phyloP scores from a whole-genome alignment of 23 tunicate species.

The Styela clava region DNA sequence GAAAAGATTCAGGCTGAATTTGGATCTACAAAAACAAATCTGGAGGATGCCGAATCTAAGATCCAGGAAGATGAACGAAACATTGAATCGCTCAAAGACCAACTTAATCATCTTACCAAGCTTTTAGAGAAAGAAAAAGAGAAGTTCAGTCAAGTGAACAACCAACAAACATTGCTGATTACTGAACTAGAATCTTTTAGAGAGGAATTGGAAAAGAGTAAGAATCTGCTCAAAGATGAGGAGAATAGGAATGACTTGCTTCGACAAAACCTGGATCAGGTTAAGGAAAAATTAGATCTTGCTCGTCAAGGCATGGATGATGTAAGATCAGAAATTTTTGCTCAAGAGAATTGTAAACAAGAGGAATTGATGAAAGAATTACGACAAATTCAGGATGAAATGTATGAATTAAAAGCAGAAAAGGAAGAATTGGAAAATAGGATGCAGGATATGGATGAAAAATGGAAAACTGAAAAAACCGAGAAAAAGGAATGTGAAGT shows the following conservation, averaged over 20 bases:
- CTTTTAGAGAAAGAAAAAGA: constrained; percentile 12
- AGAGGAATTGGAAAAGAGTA: constrained; percentile 6
- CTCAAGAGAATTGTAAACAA: neutral
- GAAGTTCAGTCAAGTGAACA: neutral
- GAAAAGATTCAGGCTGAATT: neutral
- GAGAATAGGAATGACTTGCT: constrained; percentile 3
- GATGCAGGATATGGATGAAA: neutral
- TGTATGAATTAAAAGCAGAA: neutral
- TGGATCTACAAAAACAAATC: neutral
- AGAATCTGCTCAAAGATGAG: neutral
- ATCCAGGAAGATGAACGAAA: neutral
- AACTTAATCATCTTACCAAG: neutral
- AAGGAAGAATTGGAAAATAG: neutral
- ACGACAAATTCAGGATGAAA: neutral
- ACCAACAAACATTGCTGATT: neutral
- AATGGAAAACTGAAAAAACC: neutral
- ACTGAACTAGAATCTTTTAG: neutral
- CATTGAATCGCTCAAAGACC: constrained; percentile 6
- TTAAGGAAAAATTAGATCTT: constrained; percentile 10
- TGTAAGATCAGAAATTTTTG: constrained; percentile 1
- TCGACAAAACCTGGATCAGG: constrained; percentile 10
- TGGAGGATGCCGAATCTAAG: constrained; percentile 21
- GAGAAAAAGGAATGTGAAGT: neutral
- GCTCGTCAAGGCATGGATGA: neutral
- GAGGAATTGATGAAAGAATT: neutral